These are phyloP conservation scores for Symphodus melops DNA, from an alignment of 2,113 vertebrate genomes.

Conservation along the genomic window DNA sequence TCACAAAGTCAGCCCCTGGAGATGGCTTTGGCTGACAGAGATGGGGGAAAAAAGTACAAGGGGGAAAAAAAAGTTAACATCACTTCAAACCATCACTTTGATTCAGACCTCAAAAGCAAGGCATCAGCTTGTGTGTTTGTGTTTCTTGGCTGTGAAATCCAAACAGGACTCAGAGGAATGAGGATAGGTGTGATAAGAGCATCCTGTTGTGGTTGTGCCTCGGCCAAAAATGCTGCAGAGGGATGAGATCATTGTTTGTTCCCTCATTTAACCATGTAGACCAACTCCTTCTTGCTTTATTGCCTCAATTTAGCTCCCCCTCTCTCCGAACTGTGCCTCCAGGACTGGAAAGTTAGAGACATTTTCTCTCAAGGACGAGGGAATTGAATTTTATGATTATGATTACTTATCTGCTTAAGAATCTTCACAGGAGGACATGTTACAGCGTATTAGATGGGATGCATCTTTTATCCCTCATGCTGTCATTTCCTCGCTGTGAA, in stretches of 20 bases:
- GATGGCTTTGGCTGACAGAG: slow-evolving; percentile 2
- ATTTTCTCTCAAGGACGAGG: slow-evolving; percentile 36
- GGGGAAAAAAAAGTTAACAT: not conserved
- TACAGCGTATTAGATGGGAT: slow-evolving; percentile 1
- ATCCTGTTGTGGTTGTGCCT: slow-evolving; percentile 41
- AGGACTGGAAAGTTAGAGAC: slow-evolving; percentile 16
- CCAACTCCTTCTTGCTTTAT: slow-evolving; percentile 31
- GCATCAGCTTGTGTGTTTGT: slow-evolving; percentile 23
- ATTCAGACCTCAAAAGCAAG: slow-evolving; percentile 16
- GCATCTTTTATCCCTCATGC: slow-evolving; percentile 10
- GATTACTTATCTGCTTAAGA: slow-evolving; percentile 11
- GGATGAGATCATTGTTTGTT: slow-evolving; percentile 62
- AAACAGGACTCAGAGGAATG: slow-evolving; percentile 47
- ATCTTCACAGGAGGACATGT: slow-evolving; percentile 6
- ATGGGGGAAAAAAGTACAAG: not conserved
- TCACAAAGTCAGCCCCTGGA: slow-evolving; percentile 5
- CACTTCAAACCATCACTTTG: slow-evolving; percentile 7
- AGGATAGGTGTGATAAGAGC: slow-evolving; percentile 59
- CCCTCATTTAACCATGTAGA: slow-evolving; percentile 45
- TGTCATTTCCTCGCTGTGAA: slow-evolving; percentile 9
- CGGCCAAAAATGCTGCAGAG: slow-evolving; percentile 49
- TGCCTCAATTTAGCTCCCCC: slow-evolving; percentile 30
- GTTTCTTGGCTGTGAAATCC: slow-evolving; percentile 34
- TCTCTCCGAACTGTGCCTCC: not conserved
- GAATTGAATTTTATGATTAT: slow-evolving; percentile 45